Evolutionary conservation across 1,140 invertebrate genomes (phyloP).

Genomic region (Hirudo medicinalis): DNA sequence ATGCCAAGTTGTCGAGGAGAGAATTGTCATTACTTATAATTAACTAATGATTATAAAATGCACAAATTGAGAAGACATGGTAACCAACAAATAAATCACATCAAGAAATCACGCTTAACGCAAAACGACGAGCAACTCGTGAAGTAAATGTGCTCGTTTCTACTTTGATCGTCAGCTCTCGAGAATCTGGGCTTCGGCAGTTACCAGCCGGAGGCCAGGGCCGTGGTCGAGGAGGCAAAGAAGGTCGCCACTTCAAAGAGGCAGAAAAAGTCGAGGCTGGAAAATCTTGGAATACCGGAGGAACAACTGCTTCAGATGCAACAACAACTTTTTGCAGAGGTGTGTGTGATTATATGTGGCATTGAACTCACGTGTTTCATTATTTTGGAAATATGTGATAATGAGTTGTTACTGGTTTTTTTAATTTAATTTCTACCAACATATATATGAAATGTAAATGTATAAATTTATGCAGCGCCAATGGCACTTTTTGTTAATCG

Average conservation of each 20-base stretch:
- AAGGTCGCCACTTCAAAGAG: slow-evolving; percentile 83
- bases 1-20: too few species aligned
- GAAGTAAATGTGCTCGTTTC: not conserved
- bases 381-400: not conserved
- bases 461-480: too few species aligned
- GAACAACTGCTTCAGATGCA: slow-evolving; percentile 90
- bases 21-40: too few species aligned
- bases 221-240: slow-evolving; percentile 85
- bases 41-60: too few species aligned
- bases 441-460: too few species aligned
- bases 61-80: too few species aligned
- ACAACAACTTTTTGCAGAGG: slow-evolving; percentile 92
- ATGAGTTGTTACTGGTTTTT: not conserved
- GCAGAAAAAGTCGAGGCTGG: slow-evolving; percentile 77
- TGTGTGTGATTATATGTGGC: too few species aligned
- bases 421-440: not conserved
- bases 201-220: slow-evolving; percentile 82
- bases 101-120: too few species aligned
- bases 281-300: slow-evolving; percentile 93
- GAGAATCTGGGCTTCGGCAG: slow-evolving; percentile 83
- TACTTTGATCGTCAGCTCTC: slow-evolving; percentile 51
- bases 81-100: too few species aligned
- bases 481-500: too few species aligned
- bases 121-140: too few species aligned
- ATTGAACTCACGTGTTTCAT: not conserved